These are phyloP conservation scores for Hyaena hyaena DNA, from an alignment of 2,113 vertebrate genomes.

Conservation along the genomic window DNA sequence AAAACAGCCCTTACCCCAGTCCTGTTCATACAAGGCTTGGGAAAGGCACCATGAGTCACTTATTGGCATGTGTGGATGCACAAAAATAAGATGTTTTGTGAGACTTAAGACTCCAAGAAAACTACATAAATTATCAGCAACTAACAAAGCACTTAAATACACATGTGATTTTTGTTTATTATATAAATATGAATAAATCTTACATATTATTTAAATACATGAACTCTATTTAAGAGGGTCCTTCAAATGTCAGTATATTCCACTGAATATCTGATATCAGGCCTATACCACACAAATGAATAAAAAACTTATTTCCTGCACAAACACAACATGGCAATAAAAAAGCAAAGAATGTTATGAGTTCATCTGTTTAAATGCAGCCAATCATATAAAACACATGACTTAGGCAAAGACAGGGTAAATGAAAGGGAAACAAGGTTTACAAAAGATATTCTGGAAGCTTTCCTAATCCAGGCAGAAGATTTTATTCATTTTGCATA, in stretches of 20 bases:
- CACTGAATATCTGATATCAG: background rate
- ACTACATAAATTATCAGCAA: constrained; percentile 64
- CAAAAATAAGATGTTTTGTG: constrained; percentile 89
- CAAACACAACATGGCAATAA: constrained; percentile 61
- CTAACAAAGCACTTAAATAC: constrained; percentile 55
- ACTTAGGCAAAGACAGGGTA: constrained; percentile 32
- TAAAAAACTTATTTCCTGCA: constrained; percentile 48
- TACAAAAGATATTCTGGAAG: constrained; percentile 46
- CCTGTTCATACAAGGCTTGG: constrained; percentile 93
- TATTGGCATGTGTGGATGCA: constrained; percentile 90
- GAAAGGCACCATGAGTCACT: constrained; percentile 91
- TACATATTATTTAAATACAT: constrained; percentile 38
- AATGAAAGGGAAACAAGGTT: background rate
- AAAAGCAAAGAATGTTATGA: constrained; percentile 58
- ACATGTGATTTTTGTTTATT: constrained; percentile 40
- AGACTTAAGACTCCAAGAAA: constrained; percentile 85
- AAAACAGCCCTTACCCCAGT: constrained; percentile 89
- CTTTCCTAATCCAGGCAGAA: background rate
- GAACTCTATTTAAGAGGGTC: constrained; percentile 51
- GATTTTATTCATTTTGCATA: constrained; percentile 23
- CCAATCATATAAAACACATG: constrained; percentile 58
- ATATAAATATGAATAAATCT: constrained; percentile 64
- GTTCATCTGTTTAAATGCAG: constrained; percentile 56
- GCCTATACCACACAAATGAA: constrained; percentile 50
- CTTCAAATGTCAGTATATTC: constrained; percentile 32